phyloP scores from a whole-genome alignment of 2,113 vertebrate genomes.

The Hydropotes inermis region DNA sequence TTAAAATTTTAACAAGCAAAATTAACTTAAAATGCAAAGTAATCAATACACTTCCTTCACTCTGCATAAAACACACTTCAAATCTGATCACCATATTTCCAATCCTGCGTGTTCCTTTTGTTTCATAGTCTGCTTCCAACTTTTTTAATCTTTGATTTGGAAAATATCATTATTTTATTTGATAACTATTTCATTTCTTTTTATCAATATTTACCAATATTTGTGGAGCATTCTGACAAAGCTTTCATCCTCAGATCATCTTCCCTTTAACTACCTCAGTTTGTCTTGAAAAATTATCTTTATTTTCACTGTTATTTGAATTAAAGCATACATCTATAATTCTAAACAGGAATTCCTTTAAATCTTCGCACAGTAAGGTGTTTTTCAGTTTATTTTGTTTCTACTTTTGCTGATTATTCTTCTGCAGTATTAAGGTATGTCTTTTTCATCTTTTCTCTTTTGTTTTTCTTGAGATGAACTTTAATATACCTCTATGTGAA shows the following conservation, averaged over 20 bases:
- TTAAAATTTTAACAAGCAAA: not conserved
- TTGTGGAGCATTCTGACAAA: not conserved
- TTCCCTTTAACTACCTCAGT: not conserved
- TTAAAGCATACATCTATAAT: not conserved
- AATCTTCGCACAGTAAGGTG: not conserved
- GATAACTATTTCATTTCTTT: not conserved
- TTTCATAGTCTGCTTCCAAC: not conserved
- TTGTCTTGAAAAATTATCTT: not conserved
- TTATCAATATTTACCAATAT: not conserved
- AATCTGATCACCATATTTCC: not conserved
- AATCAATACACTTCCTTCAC: not conserved
- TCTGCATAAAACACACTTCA: not conserved
- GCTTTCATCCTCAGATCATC: not conserved
- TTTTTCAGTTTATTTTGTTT: not conserved
- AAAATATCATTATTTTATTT: not conserved
- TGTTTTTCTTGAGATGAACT: not conserved
- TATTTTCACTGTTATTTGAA: not conserved
- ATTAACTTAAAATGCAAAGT: not conserved
- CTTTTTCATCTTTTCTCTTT: not conserved
- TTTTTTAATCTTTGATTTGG: not conserved
- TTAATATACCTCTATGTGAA: not conserved
- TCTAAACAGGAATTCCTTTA: not conserved
- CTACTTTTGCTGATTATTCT: not conserved
- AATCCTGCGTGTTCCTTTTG: not conserved
- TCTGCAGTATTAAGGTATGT: not conserved